phyloP scores from a whole-genome alignment of 2,888 invertebrate species.

The Acleris literana region DNA sequence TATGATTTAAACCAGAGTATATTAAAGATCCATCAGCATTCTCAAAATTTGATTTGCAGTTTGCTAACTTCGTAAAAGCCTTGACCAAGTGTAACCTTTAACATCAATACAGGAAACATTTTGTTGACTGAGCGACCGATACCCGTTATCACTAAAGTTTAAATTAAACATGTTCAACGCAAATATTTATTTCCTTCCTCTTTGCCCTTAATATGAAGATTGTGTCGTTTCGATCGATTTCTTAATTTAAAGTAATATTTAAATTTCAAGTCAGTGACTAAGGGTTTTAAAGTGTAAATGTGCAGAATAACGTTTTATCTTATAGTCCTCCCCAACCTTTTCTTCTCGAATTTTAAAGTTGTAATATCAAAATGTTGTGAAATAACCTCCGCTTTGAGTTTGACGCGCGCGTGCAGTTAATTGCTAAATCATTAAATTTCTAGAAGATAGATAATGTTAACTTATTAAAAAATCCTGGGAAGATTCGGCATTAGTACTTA shows the following conservation, averaged over 20 bases:
- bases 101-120: conserved; percentile 41
- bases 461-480: conserved; percentile 35
- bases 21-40: no score
- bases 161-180: conserved; percentile 36
- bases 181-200: conserved; percentile 39
- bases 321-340: no score
- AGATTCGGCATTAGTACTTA: conserved; percentile 10
- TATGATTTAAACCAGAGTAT: no score
- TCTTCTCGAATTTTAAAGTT: not conserved
- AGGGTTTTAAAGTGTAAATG: not conserved
- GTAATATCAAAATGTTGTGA: not conserved
- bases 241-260: not conserved
- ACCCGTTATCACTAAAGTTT: conserved; percentile 39
- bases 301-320: no score
- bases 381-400: conserved; percentile 4
- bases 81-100: conserved; percentile 40
- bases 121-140: conserved; percentile 41
- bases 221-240: not conserved
- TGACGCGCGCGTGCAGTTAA: conserved; percentile 17
- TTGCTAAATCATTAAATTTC: conserved; percentile 14
- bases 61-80: conserved; percentile 1
- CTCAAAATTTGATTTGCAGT: no score
- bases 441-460: conserved; percentile 17
- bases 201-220: conserved; percentile 23
- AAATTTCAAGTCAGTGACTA: not conserved